Evolutionary conservation across 2,797 vertebrate species (phyloP).

Genomic region (Ptychadena robeensis): DNA sequence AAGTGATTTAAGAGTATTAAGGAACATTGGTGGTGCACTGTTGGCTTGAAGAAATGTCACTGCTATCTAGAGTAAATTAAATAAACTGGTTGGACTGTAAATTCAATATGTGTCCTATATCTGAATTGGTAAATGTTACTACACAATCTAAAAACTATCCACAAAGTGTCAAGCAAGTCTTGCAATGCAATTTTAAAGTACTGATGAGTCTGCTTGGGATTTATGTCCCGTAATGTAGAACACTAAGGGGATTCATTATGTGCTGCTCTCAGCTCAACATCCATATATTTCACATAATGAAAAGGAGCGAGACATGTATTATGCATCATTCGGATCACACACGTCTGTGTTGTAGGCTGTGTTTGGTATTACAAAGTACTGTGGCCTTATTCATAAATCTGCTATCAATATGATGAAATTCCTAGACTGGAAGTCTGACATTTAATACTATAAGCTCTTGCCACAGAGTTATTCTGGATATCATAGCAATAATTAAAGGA

Average conservation of each 20-base stretch:
- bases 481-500: slow-evolving; percentile 9
- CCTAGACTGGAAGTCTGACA: slow-evolving; percentile 35
- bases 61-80: no score
- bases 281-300: slow-evolving; percentile 56
- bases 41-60: no score
- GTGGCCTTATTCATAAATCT: slow-evolving; percentile 52
- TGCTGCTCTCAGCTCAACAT: slow-evolving; percentile 34
- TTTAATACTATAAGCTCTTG: slow-evolving; percentile 48
- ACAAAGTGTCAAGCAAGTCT: slow-evolving; percentile 9
- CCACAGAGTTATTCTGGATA: slow-evolving; percentile 15
- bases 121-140: not conserved
- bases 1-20: no score
- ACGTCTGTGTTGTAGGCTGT: slow-evolving; percentile 36
- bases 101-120: not conserved
- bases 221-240: slow-evolving; percentile 40
- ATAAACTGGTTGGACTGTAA: not conserved
- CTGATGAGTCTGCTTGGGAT: slow-evolving; percentile 39
- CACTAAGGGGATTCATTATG: slow-evolving; percentile 51
- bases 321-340: slow-evolving; percentile 53
- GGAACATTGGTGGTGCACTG: no score
- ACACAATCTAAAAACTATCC: not conserved
- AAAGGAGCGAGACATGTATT: slow-evolving; percentile 51
- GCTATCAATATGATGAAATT: slow-evolving; percentile 48
- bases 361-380: slow-evolving; percentile 52
- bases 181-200: slow-evolving; percentile 10